phyloP scores from a whole-genome alignment of 2,888 invertebrate species.

The Tetheella fluctuosa region DNA sequence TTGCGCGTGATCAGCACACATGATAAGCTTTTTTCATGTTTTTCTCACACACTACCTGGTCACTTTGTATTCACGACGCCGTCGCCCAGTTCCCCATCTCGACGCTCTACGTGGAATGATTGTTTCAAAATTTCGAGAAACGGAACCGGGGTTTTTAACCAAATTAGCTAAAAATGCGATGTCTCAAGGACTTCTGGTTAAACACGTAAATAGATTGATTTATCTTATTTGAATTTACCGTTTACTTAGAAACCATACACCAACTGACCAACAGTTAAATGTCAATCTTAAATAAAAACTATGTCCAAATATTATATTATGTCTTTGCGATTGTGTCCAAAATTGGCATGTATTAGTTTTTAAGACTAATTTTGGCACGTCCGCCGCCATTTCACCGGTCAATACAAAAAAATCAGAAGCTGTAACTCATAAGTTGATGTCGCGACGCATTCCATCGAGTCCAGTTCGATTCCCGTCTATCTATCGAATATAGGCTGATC shows the following conservation, averaged over 20 bases:
- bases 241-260: neutral
- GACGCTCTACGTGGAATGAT: slow-evolving; percentile 58
- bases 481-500: slow-evolving; percentile 54
- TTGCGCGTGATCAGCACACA: slow-evolving; percentile 45
- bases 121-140: slow-evolving; percentile 64
- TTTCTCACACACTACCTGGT: slow-evolving; percentile 62
- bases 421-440: slow-evolving; percentile 79
- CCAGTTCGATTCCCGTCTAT: slow-evolving; percentile 56
- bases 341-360: slow-evolving; percentile 16
- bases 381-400: slow-evolving; percentile 39
- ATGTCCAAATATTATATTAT: neutral
- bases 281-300: neutral
- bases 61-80: slow-evolving; percentile 60
- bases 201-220: slow-evolving; percentile 52
- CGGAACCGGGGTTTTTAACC: slow-evolving; percentile 56
- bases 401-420: slow-evolving; percentile 57
- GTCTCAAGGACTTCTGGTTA: slow-evolving; percentile 65
- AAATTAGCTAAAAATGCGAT: slow-evolving; percentile 59
- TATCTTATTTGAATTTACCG: slow-evolving; percentile 37
- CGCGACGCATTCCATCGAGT: slow-evolving; percentile 66
- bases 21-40: slow-evolving; percentile 56
- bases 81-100: slow-evolving; percentile 55
- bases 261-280: neutral
- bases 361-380: slow-evolving; percentile 51
- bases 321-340: neutral